Conservation (phyloP, 1,140 invertebrate species). For the Ips nitidus region DNA sequence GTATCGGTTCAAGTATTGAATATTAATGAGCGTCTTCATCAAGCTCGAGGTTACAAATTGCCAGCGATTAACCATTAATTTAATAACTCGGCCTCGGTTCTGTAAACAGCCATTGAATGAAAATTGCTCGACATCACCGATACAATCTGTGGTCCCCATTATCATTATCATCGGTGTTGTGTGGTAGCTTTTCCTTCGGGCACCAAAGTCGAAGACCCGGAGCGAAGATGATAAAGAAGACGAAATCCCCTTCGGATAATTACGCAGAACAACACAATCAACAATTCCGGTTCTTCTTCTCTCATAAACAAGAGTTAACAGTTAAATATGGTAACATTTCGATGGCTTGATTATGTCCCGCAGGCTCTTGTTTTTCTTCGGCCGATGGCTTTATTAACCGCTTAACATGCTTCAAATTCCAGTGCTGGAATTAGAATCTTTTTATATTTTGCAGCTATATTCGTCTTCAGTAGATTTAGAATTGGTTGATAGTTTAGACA, state of each 20-base stretch:
- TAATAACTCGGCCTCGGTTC: constrained; percentile 10
- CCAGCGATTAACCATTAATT: constrained; percentile 23
- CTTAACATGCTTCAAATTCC: constrained; percentile 4
- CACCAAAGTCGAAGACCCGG: no score
- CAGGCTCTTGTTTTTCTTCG: constrained; percentile 17
- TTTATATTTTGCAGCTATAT: no score
- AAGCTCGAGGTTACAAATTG: constrained; percentile 17
- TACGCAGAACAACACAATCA: constrained; percentile 25
- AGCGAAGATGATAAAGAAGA: no score
- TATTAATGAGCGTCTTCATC: constrained; percentile 26
- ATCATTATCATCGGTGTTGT: neutral
- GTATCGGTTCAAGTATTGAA: constrained; percentile 12
- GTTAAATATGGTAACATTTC: constrained; percentile 33
- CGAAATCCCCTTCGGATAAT: constrained; percentile 2
- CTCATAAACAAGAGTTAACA: constrained; percentile 27
- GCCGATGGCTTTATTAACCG: constrained; percentile 20
- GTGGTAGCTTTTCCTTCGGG: no score
- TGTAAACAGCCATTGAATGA: constrained; percentile 11
- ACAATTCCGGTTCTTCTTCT: constrained; percentile 12
- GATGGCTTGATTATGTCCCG: constrained; percentile 28
- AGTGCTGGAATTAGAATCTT: no score
- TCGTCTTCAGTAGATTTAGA: no score
- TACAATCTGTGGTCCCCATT: neutral
- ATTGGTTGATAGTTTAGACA: no score
- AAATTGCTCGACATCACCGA: neutral